Evolutionary conservation across 2,113 vertebrate genomes (phyloP).

Genomic region (Coracopsis vasa): DNA sequence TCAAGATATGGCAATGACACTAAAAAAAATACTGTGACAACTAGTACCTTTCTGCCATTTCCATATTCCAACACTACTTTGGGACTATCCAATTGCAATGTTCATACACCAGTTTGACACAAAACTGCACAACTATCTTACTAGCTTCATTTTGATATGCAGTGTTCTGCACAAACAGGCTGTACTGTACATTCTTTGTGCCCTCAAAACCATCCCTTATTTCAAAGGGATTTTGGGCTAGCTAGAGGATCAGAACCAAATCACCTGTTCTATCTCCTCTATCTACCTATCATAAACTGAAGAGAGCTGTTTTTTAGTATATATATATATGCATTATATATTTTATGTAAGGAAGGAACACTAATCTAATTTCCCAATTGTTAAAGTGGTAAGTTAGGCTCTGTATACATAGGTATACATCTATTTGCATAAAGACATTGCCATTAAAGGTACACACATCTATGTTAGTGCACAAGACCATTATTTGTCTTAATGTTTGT

Average conservation of each 20-base stretch:
- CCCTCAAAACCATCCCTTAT: background rate
- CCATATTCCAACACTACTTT: background rate
- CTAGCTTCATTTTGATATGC: background rate
- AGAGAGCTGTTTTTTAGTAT: background rate
- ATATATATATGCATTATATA: background rate
- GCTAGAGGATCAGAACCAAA: background rate
- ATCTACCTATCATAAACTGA: background rate
- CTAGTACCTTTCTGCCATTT: constrained; percentile 10
- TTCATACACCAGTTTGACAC: background rate
- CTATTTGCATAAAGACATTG: constrained; percentile 5
- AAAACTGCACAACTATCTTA: background rate
- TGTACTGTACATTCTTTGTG: background rate
- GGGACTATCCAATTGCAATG: background rate
- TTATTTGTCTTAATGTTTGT: background rate
- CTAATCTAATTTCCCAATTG: background rate
- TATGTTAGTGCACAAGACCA: constrained; percentile 32
- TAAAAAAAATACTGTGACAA: background rate
- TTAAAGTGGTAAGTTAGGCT: background rate
- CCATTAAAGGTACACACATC: background rate
- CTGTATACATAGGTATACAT: background rate
- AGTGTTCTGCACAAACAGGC: background rate
- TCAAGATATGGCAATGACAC: constrained; percentile 18
- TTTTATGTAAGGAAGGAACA: background rate
- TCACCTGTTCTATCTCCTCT: background rate
- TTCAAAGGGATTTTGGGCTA: background rate